A percentile compares a stretch with the other conserved stretches of the same genome.
Evolutionary conservation across 2,888 invertebrate genomes (phyloP).

Genomic region (Dicranocentrus wangi): DNA sequence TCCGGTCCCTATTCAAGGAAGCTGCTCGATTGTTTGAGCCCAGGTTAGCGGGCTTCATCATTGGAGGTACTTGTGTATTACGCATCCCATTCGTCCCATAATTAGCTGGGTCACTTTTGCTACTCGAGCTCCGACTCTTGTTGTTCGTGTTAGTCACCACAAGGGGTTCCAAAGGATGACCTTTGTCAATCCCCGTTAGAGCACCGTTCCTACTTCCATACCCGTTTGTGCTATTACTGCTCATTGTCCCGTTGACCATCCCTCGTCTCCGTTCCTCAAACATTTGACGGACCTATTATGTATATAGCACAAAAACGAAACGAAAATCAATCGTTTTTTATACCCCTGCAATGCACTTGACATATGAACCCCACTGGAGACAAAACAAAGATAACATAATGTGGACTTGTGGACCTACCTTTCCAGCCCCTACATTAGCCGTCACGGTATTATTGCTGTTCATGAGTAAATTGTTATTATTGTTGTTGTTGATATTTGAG

Average conservation of each 20-base stretch:
- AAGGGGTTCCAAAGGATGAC: slow-evolving; percentile 73
- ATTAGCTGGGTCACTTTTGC: slow-evolving; percentile 64
- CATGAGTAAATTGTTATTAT: slow-evolving; percentile 46
- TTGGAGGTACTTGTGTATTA: slow-evolving; percentile 42
- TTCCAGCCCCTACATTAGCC: slow-evolving; percentile 48
- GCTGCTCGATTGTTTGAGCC: slow-evolving; percentile 45
- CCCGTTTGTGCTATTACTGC: slow-evolving; percentile 37
- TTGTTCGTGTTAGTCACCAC: slow-evolving; percentile 36
- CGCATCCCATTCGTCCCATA: slow-evolving; percentile 23
- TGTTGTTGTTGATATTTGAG: slow-evolving; percentile 22
- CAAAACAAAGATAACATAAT: no score
- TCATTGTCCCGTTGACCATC: slow-evolving; percentile 69
- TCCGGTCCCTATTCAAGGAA: slow-evolving; percentile 20
- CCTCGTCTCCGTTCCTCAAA: slow-evolving; percentile 81
- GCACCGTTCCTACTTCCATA: slow-evolving; percentile 48
- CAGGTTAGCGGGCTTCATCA: slow-evolving; percentile 44
- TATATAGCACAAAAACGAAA: neutral
- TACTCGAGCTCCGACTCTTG: slow-evolving; percentile 57
- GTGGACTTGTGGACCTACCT: no score
- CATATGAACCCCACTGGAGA: no score
- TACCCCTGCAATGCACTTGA: no score
- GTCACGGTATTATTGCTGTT: slow-evolving; percentile 25
- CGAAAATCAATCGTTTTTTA: neutral
- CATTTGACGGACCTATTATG: slow-evolving; percentile 85
- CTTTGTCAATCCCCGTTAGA: slow-evolving; percentile 72